These are phyloP conservation scores for Pachyuromys duprasi DNA, from an alignment of 2,797 vertebrate genomes.

Conservation along the genomic window DNA sequence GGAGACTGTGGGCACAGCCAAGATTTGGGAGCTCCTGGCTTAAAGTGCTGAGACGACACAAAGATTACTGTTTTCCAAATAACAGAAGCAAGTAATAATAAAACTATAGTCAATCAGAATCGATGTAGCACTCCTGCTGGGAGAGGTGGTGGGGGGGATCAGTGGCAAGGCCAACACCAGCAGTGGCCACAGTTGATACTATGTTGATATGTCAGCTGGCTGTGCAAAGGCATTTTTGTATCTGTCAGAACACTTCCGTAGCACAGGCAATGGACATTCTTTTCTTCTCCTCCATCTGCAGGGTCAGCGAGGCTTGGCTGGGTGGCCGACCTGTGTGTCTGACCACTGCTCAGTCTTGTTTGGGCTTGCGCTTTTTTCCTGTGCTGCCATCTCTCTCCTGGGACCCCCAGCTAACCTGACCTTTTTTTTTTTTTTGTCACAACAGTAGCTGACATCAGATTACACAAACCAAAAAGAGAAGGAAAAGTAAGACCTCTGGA, in stretches of 20 bases:
- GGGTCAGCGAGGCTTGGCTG: background rate
- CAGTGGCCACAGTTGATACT: background rate
- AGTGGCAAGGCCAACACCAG: background rate
- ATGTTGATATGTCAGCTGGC: background rate
- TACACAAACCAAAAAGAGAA: background rate
- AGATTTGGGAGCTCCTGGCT: background rate
- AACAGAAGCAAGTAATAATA: background rate
- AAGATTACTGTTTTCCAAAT: slow-evolving; percentile 32
- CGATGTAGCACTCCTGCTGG: background rate
- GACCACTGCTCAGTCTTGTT: background rate
- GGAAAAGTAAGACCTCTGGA: background rate
- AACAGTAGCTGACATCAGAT: background rate
- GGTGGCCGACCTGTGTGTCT: background rate
- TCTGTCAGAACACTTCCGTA: background rate
- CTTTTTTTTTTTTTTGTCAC: background rate
- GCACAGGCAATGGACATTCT: background rate
- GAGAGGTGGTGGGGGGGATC: background rate
- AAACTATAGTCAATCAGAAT: background rate
- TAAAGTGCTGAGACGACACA: background rate
- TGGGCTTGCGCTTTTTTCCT: background rate
- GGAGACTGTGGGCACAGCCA: background rate
- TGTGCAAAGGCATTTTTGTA: background rate
- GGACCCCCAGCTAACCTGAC: background rate
- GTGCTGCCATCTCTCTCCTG: background rate
- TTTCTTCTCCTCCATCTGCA: background rate